A percentile compares a stretch with the other conserved stretches of the same genome.
Conservation (phyloP, 2,888 invertebrate species). For the Isoperla grammatica region DNA sequence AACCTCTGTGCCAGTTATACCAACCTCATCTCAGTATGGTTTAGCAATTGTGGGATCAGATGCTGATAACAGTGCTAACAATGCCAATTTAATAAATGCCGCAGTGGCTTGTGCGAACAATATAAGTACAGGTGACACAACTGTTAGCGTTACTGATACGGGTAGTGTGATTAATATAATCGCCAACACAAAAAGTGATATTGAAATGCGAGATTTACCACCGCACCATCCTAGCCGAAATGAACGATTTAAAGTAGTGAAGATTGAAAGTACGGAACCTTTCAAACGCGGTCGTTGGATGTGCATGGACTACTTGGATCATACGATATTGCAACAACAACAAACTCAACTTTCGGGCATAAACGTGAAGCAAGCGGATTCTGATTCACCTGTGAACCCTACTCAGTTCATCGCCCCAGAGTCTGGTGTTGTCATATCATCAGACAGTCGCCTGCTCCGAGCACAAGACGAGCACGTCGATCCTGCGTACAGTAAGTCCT, state of each 20-base stretch:
- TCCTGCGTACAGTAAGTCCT: too few relatives aligned
- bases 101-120: slow-evolving; percentile 33
- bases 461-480: too few relatives aligned
- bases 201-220: slow-evolving; percentile 60
- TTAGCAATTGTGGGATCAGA: slow-evolving; percentile 69
- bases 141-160: neutral
- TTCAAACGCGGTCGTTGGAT: slow-evolving; percentile 89
- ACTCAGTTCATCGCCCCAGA: neutral
- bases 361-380: too few relatives aligned
- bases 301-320: slow-evolving; percentile 91
- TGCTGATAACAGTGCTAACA: slow-evolving; percentile 38
- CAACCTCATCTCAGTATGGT: slow-evolving; percentile 77
- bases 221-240: slow-evolving; percentile 61
- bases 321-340: slow-evolving; percentile 54
- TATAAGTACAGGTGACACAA: slow-evolving; percentile 19
- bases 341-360: slow-evolving; percentile 22
- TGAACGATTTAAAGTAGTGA: slow-evolving; percentile 89
- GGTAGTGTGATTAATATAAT: slow-evolving; percentile 34
- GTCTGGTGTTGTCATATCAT: too few relatives aligned
- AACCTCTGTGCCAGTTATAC: slow-evolving; percentile 74
- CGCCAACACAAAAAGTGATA: slow-evolving; percentile 51
- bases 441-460: neutral
- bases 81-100: slow-evolving; percentile 14
- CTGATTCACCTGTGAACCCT: neutral
- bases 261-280: slow-evolving; percentile 93